Evolutionary conservation across 2,797 vertebrate genomes (phyloP), one percentile per base, ranked within the genome.

Genomic region (Chloroceryle inda): DNA sequence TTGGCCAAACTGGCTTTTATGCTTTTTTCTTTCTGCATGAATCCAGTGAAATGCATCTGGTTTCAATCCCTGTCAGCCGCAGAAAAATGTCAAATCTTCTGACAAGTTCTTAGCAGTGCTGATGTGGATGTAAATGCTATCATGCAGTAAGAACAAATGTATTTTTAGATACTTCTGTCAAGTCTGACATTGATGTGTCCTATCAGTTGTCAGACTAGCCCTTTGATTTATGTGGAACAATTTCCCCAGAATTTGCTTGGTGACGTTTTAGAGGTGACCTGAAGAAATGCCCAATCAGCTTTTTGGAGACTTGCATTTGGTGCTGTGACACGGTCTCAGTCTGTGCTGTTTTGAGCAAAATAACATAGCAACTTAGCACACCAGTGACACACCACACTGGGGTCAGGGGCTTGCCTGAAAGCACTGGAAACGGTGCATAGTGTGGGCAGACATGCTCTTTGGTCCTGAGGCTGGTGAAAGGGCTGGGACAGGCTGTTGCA

Each of bases 301-400:
- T 62, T 56, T 15, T 26, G 29, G 62, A 87, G 27, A 23, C 17
- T 47, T 81, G 9, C 1, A 6, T 52, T 88, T 42, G 19, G 11
- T 73, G 26, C 53, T 76, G 21, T 12, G 16, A 79, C 29, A 22
- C 3, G 20, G 22, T 81, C 67, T 69, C n/a, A 49, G 31, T 18
- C 44, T n/a, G 2, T 45, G 56, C 47, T 71, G 37, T 22, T 69
- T 14, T 37, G 33, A 72, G 56, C 44, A 72, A 72, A 68, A 52
- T 26, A 69, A 47, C 23, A 44, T 18, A n/a, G 47, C 0, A 0
- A 17, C 2, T 66, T n/a, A 31, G 0, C 20, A 9, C 42, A 10
- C 4, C 0, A 0, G 52, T 69, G 44, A 27, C 11, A 8, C 3
- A 13, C 27, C 24, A 27, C 11, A 2, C 5, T 0, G 0, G 16